A percentile compares a stretch with the other conserved stretches of the same genome.
phyloP scores from a whole-genome alignment of 2,888 invertebrate species.

The Andrena minutula region DNA sequence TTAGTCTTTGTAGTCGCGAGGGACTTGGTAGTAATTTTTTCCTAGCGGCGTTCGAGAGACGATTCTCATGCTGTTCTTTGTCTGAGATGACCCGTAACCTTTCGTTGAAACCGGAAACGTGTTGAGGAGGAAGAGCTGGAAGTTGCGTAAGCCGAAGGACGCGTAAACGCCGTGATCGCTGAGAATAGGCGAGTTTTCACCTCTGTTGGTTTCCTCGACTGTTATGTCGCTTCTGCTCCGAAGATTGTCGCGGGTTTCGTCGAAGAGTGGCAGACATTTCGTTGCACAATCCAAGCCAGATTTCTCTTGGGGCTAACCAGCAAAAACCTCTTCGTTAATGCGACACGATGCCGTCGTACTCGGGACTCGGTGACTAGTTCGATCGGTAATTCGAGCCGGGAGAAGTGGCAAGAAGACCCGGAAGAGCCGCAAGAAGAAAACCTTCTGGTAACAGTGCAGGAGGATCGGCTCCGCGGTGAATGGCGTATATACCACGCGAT shows the following conservation, averaged over 20 bases:
- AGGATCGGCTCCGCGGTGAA: slow-evolving; percentile 60
- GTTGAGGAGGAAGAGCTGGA: slow-evolving; percentile 18
- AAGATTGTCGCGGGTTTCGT: neutral
- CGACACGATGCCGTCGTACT: slow-evolving; percentile 53
- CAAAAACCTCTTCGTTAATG: slow-evolving; percentile 52
- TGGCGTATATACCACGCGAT: slow-evolving; percentile 57
- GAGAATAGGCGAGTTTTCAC: neutral
- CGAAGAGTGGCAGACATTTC: slow-evolving; percentile 28
- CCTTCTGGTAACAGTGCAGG: slow-evolving; percentile 63
- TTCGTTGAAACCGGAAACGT: slow-evolving; percentile 25
- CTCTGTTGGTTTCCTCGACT: neutral
- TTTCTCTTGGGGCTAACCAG: slow-evolving; percentile 50
- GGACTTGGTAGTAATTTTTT: neutral
- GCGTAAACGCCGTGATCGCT: neutral
- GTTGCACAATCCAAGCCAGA: slow-evolving; percentile 47
- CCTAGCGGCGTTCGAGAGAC: neutral
- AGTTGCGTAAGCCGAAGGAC: slow-evolving; percentile 14
- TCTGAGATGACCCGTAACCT: slow-evolving; percentile 29
- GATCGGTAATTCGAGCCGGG: slow-evolving; percentile 61
- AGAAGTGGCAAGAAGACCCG: slow-evolving; percentile 68
- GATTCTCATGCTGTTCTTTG: slow-evolving; percentile 42
- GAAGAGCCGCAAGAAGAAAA: slow-evolving; percentile 66
- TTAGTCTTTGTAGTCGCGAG: neutral
- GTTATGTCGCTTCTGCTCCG: neutral
- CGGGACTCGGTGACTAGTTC: slow-evolving; percentile 58